phyloP scores from a whole-genome alignment of 2,113 vertebrate genomes.

The Grammomys dolichurus region DNA sequence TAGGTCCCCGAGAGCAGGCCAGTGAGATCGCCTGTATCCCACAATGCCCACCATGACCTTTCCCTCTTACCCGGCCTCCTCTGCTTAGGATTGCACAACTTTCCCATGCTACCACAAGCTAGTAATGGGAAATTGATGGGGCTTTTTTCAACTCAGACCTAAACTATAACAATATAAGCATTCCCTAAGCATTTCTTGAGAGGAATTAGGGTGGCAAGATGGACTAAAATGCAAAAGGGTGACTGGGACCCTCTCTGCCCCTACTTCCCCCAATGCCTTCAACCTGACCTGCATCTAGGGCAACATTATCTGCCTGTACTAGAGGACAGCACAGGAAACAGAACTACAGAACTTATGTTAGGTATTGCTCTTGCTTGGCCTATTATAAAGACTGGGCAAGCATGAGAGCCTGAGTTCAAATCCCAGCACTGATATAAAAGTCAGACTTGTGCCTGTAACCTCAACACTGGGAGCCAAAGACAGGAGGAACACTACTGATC shows the following conservation, averaged over 20 bases:
- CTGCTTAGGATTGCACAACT: neutral
- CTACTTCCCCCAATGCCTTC: neutral
- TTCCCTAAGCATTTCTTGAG: neutral
- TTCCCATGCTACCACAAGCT: neutral
- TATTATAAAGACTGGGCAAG: neutral
- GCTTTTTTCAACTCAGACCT: neutral
- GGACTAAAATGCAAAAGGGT: neutral
- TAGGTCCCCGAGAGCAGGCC: no score
- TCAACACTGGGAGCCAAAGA: neutral
- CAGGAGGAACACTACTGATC: neutral
- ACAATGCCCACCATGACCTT: neutral
- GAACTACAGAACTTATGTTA: neutral
- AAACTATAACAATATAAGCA: neutral
- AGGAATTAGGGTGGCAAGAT: neutral
- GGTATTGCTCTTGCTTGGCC: neutral
- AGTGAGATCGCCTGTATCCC: no score
- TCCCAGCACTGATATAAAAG: neutral
- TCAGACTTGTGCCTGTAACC: neutral
- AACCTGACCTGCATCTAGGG: neutral
- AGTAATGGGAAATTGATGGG: neutral
- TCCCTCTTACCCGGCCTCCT: neutral
- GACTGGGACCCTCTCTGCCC: neutral
- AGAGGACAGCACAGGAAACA: neutral
- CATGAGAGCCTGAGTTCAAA: neutral
- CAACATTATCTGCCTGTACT: neutral